These are phyloP conservation scores for Monochamus saltuarius DNA, from an alignment of 1,140 invertebrate species.

Conservation along the genomic window DNA sequence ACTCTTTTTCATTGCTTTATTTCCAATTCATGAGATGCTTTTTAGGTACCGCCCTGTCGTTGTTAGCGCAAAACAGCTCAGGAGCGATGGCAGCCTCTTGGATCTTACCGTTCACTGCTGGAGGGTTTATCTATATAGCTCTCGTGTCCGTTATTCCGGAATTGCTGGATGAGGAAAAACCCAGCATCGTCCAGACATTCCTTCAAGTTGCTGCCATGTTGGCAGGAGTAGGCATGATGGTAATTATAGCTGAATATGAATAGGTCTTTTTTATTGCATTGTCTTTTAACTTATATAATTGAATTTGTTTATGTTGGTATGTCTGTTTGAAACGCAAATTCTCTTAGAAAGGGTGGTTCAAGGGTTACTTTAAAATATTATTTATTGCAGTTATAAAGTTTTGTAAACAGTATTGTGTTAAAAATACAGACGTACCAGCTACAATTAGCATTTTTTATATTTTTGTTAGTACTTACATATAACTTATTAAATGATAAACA, in stretches of 20 bases:
- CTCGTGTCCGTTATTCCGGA: slow-evolving; percentile 96
- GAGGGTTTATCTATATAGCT: slow-evolving; percentile 98
- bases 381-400: too few relatives aligned
- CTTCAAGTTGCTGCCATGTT: slow-evolving; percentile 83
- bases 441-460: too few relatives aligned
- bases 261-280: slow-evolving; percentile 52
- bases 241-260: slow-evolving; percentile 85
- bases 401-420: too few relatives aligned
- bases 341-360: too few relatives aligned
- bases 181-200: slow-evolving; percentile 78
- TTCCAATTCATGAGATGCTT: not conserved
- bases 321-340: too few relatives aligned
- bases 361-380: too few relatives aligned
- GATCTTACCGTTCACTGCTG: slow-evolving; percentile 95
- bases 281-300: not conserved
- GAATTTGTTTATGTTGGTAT: too few relatives aligned
- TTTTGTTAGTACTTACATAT: too few relatives aligned
- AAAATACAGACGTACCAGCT: too few relatives aligned
- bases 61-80: slow-evolving; percentile 72
- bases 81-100: slow-evolving; percentile 77
- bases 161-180: slow-evolving; percentile 74
- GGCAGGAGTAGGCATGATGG: slow-evolving; percentile 89
- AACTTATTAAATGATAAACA: too few relatives aligned
- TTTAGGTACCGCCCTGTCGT: slow-evolving; percentile 75
- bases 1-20: not conserved